These are phyloP conservation scores for Pecten maximus DNA, from an alignment of 2,888 invertebrate genomes.

Conservation along the genomic window DNA sequence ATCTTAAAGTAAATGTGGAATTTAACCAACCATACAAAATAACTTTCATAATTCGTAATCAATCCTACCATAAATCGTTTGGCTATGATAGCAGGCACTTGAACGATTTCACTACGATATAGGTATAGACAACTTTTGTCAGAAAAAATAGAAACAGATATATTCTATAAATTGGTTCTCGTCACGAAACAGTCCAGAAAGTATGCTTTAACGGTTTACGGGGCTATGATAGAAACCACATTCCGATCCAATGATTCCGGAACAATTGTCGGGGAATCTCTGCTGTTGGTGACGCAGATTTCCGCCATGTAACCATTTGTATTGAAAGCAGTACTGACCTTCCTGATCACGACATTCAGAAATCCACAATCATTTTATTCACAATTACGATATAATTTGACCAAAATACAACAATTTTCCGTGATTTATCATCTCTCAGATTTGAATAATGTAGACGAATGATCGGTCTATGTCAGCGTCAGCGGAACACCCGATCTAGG, in stretches of 20 bases:
- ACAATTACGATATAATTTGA: conserved; percentile 29
- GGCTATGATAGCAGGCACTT: background rate
- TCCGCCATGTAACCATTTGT: background rate
- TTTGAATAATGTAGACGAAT: conserved; percentile 33
- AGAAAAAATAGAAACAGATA: background rate
- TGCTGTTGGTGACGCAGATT: background rate
- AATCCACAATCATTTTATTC: conserved; percentile 35
- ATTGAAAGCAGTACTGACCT: background rate
- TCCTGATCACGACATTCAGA: background rate
- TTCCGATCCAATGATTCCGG: background rate
- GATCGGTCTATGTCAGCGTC: conserved; percentile 17
- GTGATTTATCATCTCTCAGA: conserved; percentile 25
- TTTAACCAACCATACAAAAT: too few relatives aligned
- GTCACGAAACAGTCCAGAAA: background rate
- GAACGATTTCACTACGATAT: background rate
- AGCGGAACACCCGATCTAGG: background rate
- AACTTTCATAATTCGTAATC: too few relatives aligned
- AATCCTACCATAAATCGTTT: background rate
- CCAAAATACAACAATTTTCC: conserved; percentile 10
- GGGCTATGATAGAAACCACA: background rate
- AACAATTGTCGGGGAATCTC: background rate
- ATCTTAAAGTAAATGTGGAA: too few relatives aligned
- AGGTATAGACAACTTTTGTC: background rate
- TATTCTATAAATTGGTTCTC: background rate
- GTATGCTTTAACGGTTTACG: background rate